Conservation (phyloP, 1,140 invertebrate species). For the Nilaparvata lugens region DNA sequence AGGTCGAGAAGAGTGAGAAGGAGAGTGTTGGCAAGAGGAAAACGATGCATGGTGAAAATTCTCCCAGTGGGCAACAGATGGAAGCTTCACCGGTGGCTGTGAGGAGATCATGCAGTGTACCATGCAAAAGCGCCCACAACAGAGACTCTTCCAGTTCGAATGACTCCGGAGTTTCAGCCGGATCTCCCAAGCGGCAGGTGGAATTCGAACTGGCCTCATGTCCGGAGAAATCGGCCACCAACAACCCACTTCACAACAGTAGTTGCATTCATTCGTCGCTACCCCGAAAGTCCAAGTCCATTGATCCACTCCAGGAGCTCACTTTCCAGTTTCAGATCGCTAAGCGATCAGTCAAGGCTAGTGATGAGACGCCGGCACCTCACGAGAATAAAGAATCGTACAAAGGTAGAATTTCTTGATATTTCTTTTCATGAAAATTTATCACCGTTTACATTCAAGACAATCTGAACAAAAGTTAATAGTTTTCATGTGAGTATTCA, state of each 20-base stretch:
- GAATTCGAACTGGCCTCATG: constrained; percentile 48
- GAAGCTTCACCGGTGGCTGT: constrained; percentile 25
- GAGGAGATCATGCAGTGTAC: constrained; percentile 66
- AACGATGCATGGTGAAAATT: not conserved
- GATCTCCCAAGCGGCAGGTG: constrained; percentile 44
- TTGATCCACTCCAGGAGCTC: constrained; percentile 57
- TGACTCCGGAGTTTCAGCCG: constrained; percentile 71
- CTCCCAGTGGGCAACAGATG: too few relatives aligned
- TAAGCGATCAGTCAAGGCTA: constrained; percentile 28
- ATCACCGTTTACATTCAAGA: too few relatives aligned
- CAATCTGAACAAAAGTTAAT: too few relatives aligned
- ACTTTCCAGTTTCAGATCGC: constrained; percentile 55
- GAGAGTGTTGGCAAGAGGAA: not conserved
- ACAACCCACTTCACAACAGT: constrained; percentile 35
- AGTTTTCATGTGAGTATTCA: too few relatives aligned
- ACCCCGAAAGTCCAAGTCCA: constrained; percentile 63
- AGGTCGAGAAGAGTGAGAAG: not conserved
- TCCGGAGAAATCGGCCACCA: constrained; percentile 55
- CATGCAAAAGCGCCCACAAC: constrained; percentile 56
- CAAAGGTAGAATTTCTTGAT: not conserved
- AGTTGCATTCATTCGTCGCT: constrained; percentile 38
- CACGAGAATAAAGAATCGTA: not conserved
- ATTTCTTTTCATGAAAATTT: too few relatives aligned
- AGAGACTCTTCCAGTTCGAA: constrained; percentile 75
- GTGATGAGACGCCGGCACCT: not conserved